Percentiles rank a stretch among this genome's conserved stretches.
Conservation (phyloP, 2,797 vertebrate genomes). For the Sarcophilus harrisii region DNA sequence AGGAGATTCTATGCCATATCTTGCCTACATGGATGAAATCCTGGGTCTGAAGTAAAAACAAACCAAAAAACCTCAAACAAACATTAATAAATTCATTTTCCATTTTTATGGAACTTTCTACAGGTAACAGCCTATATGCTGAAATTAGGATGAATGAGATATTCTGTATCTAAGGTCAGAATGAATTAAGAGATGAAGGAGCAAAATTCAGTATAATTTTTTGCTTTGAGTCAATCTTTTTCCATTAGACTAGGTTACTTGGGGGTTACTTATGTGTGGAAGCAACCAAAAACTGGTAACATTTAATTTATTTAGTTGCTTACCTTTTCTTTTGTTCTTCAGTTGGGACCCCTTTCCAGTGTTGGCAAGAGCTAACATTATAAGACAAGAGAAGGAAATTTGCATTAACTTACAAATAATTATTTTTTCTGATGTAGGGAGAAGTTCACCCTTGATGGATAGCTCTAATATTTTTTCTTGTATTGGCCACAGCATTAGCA, state of each 20-base stretch:
- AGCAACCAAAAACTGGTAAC: background rate
- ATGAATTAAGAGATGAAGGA: slow-evolving; percentile 4
- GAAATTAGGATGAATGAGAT: slow-evolving; percentile 29
- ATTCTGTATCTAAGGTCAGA: background rate
- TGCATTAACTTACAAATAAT: background rate
- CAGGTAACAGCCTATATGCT: background rate
- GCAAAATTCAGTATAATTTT: slow-evolving; percentile 29
- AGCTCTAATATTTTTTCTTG: slow-evolving; percentile 3
- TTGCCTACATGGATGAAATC: background rate
- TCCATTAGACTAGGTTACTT: background rate
- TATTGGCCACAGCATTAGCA: background rate
- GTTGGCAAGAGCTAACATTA: background rate
- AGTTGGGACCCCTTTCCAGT: slow-evolving; percentile 24
- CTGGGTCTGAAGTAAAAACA: background rate
- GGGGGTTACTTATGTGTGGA: background rate
- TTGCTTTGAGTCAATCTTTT: slow-evolving; percentile 19
- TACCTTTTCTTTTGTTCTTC: slow-evolving; percentile 31
- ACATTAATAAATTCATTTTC: background rate
- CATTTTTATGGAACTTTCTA: background rate
- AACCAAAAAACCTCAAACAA: background rate
- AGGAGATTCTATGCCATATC: background rate
- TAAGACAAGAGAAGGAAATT: background rate
- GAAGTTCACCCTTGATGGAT: background rate
- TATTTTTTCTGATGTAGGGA: background rate
- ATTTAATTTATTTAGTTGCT: background rate